Conservation (phyloP, 2,113 vertebrate genomes). For the Dipodomys merriami region DNA sequence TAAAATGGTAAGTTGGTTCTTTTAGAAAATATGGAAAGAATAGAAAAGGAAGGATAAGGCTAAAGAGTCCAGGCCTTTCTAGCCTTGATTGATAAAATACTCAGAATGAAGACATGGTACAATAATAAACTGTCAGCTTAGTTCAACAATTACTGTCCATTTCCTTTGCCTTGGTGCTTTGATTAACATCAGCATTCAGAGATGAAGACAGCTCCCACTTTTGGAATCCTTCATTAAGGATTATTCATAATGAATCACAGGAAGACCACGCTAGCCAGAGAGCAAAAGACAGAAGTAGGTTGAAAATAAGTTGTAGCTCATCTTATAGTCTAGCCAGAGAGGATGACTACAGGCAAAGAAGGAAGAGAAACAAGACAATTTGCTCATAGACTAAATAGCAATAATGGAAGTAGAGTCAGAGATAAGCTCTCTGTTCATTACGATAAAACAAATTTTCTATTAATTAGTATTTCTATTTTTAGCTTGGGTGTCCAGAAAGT, state of each 20-base stretch:
- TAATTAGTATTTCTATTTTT: background rate
- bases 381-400: background rate
- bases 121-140: background rate
- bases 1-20: slow-evolving; percentile 15
- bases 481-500: background rate
- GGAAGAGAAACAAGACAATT: no score
- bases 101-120: background rate
- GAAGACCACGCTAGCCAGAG: background rate
- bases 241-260: background rate
- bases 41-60: background rate
- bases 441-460: background rate
- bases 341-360: background rate
- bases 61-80: background rate
- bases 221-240: background rate
- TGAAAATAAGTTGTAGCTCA: background rate
- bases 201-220: background rate
- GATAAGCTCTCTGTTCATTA: background rate
- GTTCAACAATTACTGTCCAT: background rate
- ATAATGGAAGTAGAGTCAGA: background rate
- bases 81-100: slow-evolving; percentile 2
- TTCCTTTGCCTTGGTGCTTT: background rate
- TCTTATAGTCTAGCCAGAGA: background rate
- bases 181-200: background rate
- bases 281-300: background rate
- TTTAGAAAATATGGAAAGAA: background rate